These are phyloP conservation scores for Alfaro cultratus DNA, from an alignment of 2,797 vertebrate species.

Conservation along the genomic window DNA sequence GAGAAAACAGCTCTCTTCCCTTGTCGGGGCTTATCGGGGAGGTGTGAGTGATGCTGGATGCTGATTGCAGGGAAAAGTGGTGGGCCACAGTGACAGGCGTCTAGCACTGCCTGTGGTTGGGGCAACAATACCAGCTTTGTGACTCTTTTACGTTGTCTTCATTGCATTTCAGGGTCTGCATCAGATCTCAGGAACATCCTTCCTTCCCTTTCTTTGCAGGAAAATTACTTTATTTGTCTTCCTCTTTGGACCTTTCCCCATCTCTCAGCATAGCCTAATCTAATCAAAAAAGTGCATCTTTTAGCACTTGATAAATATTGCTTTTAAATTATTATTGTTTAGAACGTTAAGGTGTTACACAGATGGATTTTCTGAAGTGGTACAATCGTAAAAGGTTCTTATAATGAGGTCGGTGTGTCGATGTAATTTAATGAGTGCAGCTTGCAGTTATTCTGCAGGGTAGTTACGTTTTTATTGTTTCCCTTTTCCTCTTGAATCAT, in stretches of 20 bases:
- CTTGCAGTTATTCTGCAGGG: constrained; percentile 44
- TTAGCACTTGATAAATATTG: constrained; percentile 62
- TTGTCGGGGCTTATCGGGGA: constrained; percentile 66
- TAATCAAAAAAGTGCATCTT: constrained; percentile 34
- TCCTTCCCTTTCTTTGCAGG: constrained; percentile 30
- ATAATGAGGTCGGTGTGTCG: constrained; percentile 48
- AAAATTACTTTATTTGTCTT: constrained; percentile 25
- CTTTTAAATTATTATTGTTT: constrained; percentile 62
- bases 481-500: constrained; percentile 30
- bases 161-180: constrained; percentile 38
- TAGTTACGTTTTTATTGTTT: constrained; percentile 56
- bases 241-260: constrained; percentile 20
- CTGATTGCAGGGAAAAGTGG: constrained; percentile 69
- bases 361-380: constrained; percentile 33
- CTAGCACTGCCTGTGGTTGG: constrained; percentile 64
- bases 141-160: constrained; percentile 45
- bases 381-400: constrained; percentile 45
- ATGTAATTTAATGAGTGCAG: constrained; percentile 24
- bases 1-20: constrained; percentile 66
- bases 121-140: constrained; percentile 68
- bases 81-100: constrained; percentile 69
- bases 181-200: constrained; percentile 44
- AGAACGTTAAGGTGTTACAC: background rate
- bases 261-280: constrained; percentile 22
- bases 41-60: constrained; percentile 62